These are phyloP conservation scores for Peromyscus eremicus DNA, from an alignment of 2,797 vertebrate species.

Conservation along the genomic window DNA sequence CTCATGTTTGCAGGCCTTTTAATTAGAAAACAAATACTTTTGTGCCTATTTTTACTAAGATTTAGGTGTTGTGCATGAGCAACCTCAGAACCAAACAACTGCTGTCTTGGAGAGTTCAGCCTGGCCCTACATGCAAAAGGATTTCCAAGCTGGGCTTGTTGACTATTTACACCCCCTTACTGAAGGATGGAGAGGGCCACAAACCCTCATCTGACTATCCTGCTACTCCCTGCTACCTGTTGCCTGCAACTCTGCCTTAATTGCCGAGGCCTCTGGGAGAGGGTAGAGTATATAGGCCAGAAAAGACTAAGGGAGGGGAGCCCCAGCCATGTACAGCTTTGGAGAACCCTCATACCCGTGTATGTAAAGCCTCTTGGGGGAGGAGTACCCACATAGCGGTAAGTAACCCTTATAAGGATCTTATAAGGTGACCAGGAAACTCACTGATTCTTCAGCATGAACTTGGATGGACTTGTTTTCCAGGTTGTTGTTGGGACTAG, in stretches of 20 bases:
- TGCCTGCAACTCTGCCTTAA: background rate
- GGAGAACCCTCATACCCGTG: background rate
- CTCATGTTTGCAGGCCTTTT: background rate
- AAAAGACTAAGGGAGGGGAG: background rate
- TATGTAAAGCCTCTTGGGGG: no score
- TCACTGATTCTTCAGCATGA: background rate
- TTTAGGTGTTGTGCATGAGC: background rate
- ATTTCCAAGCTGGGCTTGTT: background rate
- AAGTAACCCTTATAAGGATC: background rate
- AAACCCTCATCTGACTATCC: no score
- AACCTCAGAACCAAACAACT: background rate
- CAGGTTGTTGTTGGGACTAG: background rate
- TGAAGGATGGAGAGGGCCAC: background rate
- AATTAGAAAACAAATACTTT: background rate
- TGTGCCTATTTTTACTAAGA: conserved; percentile 20
- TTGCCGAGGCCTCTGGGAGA: background rate
- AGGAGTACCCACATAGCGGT: background rate
- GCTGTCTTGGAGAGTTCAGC: background rate
- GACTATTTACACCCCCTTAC: background rate
- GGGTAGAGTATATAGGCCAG: background rate
- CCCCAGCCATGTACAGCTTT: background rate
- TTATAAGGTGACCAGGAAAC: background rate
- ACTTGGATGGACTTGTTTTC: background rate
- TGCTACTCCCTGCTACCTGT: background rate
- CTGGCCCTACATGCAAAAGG: background rate